phyloP scores from a whole-genome alignment of 2,797 vertebrate species.

The Helarctos malayanus region DNA sequence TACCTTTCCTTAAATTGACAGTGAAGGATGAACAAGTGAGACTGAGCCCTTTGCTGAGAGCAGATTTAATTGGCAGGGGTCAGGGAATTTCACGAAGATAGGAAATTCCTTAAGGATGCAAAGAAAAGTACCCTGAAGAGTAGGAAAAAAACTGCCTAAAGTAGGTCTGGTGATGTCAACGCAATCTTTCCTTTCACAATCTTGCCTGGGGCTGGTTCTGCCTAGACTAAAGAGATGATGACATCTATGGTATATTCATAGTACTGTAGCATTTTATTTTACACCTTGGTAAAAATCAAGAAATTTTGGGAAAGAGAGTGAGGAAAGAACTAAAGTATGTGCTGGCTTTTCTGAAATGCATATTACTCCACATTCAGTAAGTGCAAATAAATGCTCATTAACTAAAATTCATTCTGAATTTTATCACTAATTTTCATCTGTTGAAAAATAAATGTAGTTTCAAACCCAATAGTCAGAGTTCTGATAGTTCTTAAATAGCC shows the following conservation, averaged over 20 bases:
- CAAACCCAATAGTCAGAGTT: neutral
- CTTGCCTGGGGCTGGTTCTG: slow-evolving; percentile 69
- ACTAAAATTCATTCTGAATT: neutral
- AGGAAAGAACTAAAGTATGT: neutral
- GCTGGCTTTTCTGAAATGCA: neutral
- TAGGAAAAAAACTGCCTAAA: slow-evolving; percentile 39
- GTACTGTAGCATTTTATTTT: slow-evolving; percentile 71
- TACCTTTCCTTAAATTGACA: slow-evolving; percentile 73
- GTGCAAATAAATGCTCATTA: slow-evolving; percentile 19
- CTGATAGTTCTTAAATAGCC: neutral
- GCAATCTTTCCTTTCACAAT: slow-evolving; percentile 66
- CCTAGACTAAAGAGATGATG: slow-evolving; percentile 71
- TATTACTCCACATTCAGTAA: neutral
- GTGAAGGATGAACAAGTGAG: slow-evolving; percentile 64
- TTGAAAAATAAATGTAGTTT: neutral
- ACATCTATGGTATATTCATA: slow-evolving; percentile 58
- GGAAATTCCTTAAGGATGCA: slow-evolving; percentile 47
- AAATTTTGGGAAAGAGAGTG: neutral
- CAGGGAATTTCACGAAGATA: slow-evolving; percentile 54
- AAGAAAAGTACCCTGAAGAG: slow-evolving; percentile 24
- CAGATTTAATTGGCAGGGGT: slow-evolving; percentile 76
- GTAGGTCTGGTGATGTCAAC: slow-evolving; percentile 39
- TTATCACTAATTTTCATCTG: neutral
- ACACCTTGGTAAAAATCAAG: slow-evolving; percentile 57
- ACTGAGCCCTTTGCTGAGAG: slow-evolving; percentile 62